A percentile compares a stretch with the other conserved stretches of the same genome.
Conservation (phyloP, 2,888 invertebrate genomes). For the Drosophila flavopinicola region DNA sequence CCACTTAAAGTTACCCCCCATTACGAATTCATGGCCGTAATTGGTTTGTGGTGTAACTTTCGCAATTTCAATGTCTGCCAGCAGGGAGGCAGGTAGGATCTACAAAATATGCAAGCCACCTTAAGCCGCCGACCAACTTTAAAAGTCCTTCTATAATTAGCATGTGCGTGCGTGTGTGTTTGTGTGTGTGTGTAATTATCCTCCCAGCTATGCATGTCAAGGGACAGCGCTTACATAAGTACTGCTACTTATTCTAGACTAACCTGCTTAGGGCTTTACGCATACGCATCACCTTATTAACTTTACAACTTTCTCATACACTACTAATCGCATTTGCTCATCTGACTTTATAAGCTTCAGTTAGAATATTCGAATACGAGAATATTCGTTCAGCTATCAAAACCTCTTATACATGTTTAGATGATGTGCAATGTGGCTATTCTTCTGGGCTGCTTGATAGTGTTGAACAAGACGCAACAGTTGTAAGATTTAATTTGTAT, state of each 20-base stretch:
- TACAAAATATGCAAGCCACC: constrained; percentile 17
- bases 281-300: constrained; percentile 3
- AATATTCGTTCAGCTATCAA: too few species aligned
- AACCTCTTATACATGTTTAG: too few species aligned
- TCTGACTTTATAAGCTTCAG: not conserved
- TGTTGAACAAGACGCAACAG: too few species aligned
- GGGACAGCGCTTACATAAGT: constrained; percentile 44
- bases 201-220: constrained; percentile 44
- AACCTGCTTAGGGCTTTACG: constrained; percentile 23
- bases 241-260: constrained; percentile 27
- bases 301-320: not conserved
- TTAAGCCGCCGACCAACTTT: constrained; percentile 6
- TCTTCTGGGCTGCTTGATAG: too few species aligned
- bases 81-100: constrained; percentile 7
- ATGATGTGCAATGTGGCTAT: too few species aligned
- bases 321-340: not conserved
- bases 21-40: constrained; percentile 50
- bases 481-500: too few species aligned
- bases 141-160: constrained; percentile 41
- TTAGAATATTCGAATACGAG: too few species aligned
- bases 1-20: not conserved
- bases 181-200: constrained; percentile 42
- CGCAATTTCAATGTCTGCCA: constrained; percentile 32
- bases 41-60: constrained; percentile 30
- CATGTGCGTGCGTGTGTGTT: not conserved